phyloP scores from a whole-genome alignment of 2,888 invertebrate species.

The Dolomedes plantarius region DNA sequence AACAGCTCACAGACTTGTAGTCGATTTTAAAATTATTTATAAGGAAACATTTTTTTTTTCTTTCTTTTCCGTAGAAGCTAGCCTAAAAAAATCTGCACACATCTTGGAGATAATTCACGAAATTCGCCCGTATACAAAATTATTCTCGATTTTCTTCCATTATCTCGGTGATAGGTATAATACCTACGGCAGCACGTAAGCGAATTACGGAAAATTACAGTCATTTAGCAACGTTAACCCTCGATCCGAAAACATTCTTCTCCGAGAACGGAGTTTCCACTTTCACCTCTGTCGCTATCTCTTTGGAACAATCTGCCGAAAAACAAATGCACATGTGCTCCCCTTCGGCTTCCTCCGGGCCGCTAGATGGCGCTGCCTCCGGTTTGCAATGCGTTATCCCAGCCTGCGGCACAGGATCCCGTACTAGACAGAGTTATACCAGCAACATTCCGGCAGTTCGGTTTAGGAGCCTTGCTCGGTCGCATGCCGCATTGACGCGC shows the following conservation, averaged over 20 bases:
- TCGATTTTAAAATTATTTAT: no score
- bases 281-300: slow-evolving; percentile 25
- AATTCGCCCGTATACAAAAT: not conserved
- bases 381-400: slow-evolving; percentile 51
- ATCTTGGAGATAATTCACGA: no score
- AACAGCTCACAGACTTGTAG: no score
- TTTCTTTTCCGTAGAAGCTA: no score
- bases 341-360: not conserved
- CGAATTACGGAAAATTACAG: slow-evolving; percentile 14
- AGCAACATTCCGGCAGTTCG: slow-evolving; percentile 33
- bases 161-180: not conserved
- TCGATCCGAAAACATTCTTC: not conserved
- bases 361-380: slow-evolving; percentile 45
- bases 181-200: slow-evolving; percentile 8
- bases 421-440: slow-evolving; percentile 4
- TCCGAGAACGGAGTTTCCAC: not conserved
- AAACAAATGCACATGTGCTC: slow-evolving; percentile 69
- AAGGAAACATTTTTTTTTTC: no score
- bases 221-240: slow-evolving; percentile 5
- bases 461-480: no score
- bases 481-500: slow-evolving; percentile 21
- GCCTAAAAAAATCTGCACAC: no score
- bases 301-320: slow-evolving; percentile 21
- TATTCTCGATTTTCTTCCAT: not conserved
- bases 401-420: slow-evolving; percentile 49